Percentiles rank a stretch among this genome's conserved stretches.
These are phyloP conservation scores for Alentia gelatinosa DNA, from an alignment of 2,888 invertebrate species.

Conservation along the genomic window DNA sequence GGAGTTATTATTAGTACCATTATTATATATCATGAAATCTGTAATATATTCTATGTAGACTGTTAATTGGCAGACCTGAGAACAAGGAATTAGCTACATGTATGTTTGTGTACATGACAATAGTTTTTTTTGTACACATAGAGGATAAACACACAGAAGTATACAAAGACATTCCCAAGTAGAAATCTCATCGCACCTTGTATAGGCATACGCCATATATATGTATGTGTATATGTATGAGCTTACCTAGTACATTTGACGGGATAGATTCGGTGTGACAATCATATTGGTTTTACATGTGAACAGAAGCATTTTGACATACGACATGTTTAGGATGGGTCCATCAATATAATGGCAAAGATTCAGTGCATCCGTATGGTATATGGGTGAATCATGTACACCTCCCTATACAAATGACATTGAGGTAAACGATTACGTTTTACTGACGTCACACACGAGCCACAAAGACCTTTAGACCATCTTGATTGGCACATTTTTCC, in stretches of 20 bases:
- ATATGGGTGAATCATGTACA: neutral
- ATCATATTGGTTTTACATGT: neutral
- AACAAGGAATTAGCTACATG: conserved; percentile 40
- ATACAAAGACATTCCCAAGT: conserved; percentile 45
- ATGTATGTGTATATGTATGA: too few relatives aligned
- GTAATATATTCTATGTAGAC: conserved; percentile 12
- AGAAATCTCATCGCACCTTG: conserved; percentile 30
- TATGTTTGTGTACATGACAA: conserved; percentile 34
- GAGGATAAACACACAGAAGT: conserved; percentile 37
- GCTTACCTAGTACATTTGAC: neutral
- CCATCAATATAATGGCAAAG: conserved; percentile 10
- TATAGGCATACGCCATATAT: conserved; percentile 1
- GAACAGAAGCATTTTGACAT: neutral
- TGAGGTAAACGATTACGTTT: neutral
- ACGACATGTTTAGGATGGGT: neutral
- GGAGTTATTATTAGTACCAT: neutral
- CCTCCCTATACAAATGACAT: conserved; percentile 2
- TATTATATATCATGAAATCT: neutral
- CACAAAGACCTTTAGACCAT: conserved; percentile 9
- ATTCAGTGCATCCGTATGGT: conserved; percentile 9
- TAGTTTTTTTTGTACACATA: neutral
- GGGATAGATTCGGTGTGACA: conserved; percentile 5
- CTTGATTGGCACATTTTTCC: conserved; percentile 11
- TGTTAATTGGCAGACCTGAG: conserved; percentile 28
- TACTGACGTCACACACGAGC: neutral